A percentile compares a stretch with the other conserved stretches of the same genome.
Conservation (phyloP, 64 coral and sea anemone genomes). For the Stylophora pistillata region DNA sequence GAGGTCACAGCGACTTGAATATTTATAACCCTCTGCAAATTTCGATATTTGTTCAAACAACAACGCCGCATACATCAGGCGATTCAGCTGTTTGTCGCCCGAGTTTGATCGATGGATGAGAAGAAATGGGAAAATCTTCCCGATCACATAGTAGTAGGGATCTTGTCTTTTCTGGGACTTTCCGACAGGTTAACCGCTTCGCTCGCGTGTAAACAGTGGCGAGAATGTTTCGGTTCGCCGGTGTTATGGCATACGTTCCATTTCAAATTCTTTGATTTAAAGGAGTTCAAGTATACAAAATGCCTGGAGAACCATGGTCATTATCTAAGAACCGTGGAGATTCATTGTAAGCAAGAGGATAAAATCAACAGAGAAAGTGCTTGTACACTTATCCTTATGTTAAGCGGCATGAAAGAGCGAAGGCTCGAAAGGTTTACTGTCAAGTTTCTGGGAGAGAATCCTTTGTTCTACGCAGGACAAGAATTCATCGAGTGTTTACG, state of each 20-base stretch:
- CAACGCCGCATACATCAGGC: background rate
- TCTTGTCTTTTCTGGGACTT: constrained; percentile 49
- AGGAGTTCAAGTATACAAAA: constrained; percentile 60
- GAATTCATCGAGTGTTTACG: constrained; percentile 78
- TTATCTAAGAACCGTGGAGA: constrained; percentile 59
- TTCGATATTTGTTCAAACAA: background rate
- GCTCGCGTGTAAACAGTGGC: constrained; percentile 75
- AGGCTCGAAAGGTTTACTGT: constrained; percentile 69
- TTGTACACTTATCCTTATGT: constrained; percentile 68
- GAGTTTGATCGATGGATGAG: constrained; percentile 19
- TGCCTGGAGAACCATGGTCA: constrained; percentile 65
- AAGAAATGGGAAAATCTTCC: constrained; percentile 74
- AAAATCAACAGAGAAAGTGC: constrained; percentile 83
- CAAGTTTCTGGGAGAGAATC: constrained; percentile 82
- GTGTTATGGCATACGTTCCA: constrained; percentile 69
- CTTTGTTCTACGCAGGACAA: constrained; percentile 87
- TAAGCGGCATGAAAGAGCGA: constrained; percentile 60
- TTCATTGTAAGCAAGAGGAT: constrained; percentile 69
- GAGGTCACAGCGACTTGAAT: background rate
- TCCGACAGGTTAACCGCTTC: constrained; percentile 60
- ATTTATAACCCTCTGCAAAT: background rate
- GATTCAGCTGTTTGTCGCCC: background rate
- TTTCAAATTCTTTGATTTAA: constrained; percentile 66
- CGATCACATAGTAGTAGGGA: constrained; percentile 66
- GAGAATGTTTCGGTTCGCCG: constrained; percentile 72